Percentiles rank a stretch among this genome's conserved stretches.
Evolutionary conservation across 2,113 vertebrate species (phyloP).

Genomic region (Pseudorhombus dupliciocellatus): DNA sequence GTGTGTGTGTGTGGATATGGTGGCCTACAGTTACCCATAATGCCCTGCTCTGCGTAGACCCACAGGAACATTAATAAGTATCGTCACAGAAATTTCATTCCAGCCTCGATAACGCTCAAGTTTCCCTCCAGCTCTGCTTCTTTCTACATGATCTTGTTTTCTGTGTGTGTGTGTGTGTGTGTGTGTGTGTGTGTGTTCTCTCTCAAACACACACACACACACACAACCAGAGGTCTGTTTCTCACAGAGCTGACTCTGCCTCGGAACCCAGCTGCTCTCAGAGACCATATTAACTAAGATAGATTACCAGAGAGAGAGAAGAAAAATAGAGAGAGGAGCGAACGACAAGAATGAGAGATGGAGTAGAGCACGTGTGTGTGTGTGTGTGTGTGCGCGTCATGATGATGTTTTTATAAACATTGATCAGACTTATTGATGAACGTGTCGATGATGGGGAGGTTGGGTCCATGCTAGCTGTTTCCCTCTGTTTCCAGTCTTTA

Average conservation of each 20-base stretch:
- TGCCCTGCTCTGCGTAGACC: slow-evolving; percentile 3
- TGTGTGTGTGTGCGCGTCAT: not conserved
- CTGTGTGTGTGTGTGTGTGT: slow-evolving; percentile 3
- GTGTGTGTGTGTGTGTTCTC: slow-evolving; percentile 6
- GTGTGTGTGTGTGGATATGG: too few species aligned
- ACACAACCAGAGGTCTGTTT: slow-evolving; percentile 49
- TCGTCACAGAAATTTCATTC: slow-evolving; percentile 10
- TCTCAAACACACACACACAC: not conserved
- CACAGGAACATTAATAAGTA: not conserved
- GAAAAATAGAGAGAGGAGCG: slow-evolving; percentile 4
- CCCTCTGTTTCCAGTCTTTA: not conserved
- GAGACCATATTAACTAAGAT: slow-evolving; percentile 83
- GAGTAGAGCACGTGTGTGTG: not conserved
- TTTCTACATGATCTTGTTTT: slow-evolving; percentile 33
- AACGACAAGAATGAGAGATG: not conserved
- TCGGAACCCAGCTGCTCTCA: slow-evolving; percentile 81
- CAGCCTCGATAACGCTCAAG: not conserved
- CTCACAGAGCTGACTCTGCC: slow-evolving; percentile 74
- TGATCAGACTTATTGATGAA: too few species aligned
- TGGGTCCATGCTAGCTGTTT: not conserved
- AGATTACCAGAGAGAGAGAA: slow-evolving; percentile 73
- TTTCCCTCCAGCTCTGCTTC: not conserved
- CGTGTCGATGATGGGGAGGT: not conserved
- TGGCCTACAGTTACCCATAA: slow-evolving; percentile 21
- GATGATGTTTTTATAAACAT: too few species aligned